phyloP scores from a whole-genome alignment of 2,797 vertebrate species.

The Sebastes variabilis region DNA sequence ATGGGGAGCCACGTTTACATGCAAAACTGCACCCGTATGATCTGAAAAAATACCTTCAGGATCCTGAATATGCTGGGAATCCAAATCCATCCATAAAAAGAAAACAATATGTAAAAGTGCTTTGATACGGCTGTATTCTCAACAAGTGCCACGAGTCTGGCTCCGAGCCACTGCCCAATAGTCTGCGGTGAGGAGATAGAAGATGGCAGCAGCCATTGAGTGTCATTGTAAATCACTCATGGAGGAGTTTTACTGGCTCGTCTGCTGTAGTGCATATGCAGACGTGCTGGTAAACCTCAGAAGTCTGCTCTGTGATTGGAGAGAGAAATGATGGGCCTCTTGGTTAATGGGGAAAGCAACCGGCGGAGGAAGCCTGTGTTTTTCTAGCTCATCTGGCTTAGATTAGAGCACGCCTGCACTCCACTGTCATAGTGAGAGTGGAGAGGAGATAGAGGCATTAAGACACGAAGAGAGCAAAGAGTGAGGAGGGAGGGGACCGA shows the following conservation, averaged over 20 bases:
- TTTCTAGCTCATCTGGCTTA: conserved; percentile 81
- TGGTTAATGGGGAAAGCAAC: conserved; percentile 71
- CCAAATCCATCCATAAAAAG: conserved; percentile 21
- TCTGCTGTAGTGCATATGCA: conserved; percentile 64
- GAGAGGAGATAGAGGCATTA: conserved; percentile 65
- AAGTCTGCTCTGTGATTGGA: conserved; percentile 65
- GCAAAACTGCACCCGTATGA: not conserved
- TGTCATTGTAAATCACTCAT: conserved; percentile 70
- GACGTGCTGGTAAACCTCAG: conserved; percentile 72
- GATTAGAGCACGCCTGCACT: conserved; percentile 73
- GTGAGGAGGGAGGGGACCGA: not conserved
- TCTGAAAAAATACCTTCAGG: conserved; percentile 5
- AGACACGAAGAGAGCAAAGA: conserved; percentile 42
- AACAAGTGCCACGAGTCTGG: conserved; percentile 62
- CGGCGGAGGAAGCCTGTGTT: conserved; percentile 67
- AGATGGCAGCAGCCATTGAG: conserved; percentile 46
- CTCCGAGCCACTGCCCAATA: conserved; percentile 22
- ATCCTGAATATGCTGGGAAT: conserved; percentile 10
- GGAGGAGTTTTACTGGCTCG: conserved; percentile 56
- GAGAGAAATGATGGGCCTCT: conserved; percentile 64
- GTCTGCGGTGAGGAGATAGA: conserved; percentile 40
- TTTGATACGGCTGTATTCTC: conserved; percentile 26
- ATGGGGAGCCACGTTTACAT: conserved; percentile 28
- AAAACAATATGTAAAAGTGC: conserved; percentile 14
- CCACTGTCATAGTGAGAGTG: conserved; percentile 66